Percentiles rank a stretch among this genome's conserved stretches.
These are phyloP conservation scores for Drosophila bocki DNA, from an alignment of 1,140 invertebrate genomes.

Conservation along the genomic window DNA sequence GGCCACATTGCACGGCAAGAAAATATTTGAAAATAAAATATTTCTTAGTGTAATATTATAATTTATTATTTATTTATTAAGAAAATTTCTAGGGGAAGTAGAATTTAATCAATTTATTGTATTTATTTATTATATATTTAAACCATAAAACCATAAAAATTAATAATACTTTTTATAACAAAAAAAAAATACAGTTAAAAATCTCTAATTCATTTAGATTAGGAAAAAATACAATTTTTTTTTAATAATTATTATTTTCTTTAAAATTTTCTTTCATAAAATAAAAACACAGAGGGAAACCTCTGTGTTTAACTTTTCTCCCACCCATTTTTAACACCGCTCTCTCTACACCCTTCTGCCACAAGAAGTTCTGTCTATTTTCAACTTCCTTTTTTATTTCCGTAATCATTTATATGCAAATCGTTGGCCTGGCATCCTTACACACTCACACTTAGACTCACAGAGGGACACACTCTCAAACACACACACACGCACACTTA, in stretches of 20 bases:
- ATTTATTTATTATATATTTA: too few species aligned
- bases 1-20: neutral
- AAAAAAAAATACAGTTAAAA: too few species aligned
- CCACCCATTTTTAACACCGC: neutral
- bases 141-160: too few species aligned
- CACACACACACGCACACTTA: constrained; percentile 21
- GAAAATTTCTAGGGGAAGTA: too few species aligned
- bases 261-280: neutral
- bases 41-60: neutral
- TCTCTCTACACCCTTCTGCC: neutral
- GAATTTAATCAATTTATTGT: too few species aligned
- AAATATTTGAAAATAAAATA: neutral
- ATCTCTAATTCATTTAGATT: too few species aligned
- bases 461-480: constrained; percentile 40
- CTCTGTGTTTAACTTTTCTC: neutral
- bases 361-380: constrained; percentile 69
- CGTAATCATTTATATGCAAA: constrained; percentile 84
- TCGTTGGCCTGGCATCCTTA: constrained; percentile 63
- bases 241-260: neutral
- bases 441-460: constrained; percentile 40
- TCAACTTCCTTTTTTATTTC: constrained; percentile 83
- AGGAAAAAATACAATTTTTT: neutral
- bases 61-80: too few species aligned
- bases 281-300: too few species aligned
- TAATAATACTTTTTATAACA: too few species aligned